Base-by-base conservation (phyloP, 2,888 invertebrate species). In the Amblyjoppa fuscipennis region DNA sequence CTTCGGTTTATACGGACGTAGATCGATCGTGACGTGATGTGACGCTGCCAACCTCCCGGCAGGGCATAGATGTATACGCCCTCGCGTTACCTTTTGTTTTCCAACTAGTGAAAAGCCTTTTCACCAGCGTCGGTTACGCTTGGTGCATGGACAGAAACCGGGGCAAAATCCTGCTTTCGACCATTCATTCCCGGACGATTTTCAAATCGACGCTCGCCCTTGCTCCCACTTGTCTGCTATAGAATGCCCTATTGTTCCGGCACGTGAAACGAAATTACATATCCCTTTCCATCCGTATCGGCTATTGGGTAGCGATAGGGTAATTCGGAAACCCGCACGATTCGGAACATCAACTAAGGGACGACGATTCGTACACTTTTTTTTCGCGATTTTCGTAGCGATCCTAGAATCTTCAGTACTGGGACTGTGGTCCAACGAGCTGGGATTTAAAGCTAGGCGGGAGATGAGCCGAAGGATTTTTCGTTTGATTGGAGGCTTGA, bases 11-110 rank as follows among this genome's bases (percentile, higher is more conserved):
- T 81, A 83, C 75, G 69, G 83, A 84, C 83, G 85, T 84, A 87
- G 73, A 88, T 88, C 87, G 90, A 87, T 89, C 88, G 85, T 76
- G 83, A 82, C 81, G 77, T 81, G 87, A 84, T 84, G 87, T 78
- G 84, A 80, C 83, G 83, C 77, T 78, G 83, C 84, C 70, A 78
- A 75, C 68, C 79, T 76, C 71, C 68, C 31, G 68, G 51, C 80
- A 49, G 16, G 68, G 28, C 51, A 28, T 25, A 59, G 31, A 16
- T 49, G n/a, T 34, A 53, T 6, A 34, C 61, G 56, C 13, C 75
- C 75, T 45, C 45, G 59, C 61, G 69, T 75, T 71, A 73, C 25
- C 82, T 76, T 82, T 85, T 85, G 81, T 82, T 85, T 85, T 85
- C 56, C 79, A 77, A 66, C 82, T 71, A 85, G 79, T 85, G 82